A percentile compares a stretch with the other conserved stretches of the same genome.
Evolutionary conservation across 2,797 vertebrate species (phyloP).

Genomic region (Cottoperca gobio): DNA sequence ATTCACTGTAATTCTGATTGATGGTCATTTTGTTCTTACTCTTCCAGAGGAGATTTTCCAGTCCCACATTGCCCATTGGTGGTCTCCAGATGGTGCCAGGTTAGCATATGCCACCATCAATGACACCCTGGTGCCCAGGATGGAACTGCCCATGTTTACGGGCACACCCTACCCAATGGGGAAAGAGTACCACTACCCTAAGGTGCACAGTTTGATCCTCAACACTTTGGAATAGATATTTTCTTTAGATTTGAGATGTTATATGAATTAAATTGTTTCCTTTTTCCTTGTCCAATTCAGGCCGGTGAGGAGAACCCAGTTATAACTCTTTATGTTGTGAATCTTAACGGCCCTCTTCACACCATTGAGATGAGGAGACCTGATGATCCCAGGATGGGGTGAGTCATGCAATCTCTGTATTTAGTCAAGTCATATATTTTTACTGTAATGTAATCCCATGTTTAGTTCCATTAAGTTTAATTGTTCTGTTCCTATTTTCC

Average conservation of each 20-base stretch:
- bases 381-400: constrained; percentile 95
- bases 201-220: constrained; percentile 81
- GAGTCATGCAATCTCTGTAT: constrained; percentile 39
- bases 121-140: constrained; percentile 92
- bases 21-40: constrained; percentile 2
- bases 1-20: neutral
- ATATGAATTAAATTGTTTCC: neutral
- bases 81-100: constrained; percentile 95
- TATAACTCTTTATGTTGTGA: constrained; percentile 93
- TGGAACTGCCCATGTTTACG: constrained; percentile 96
- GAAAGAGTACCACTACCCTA: constrained; percentile 95
- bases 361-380: constrained; percentile 96
- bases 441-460: constrained; percentile 6
- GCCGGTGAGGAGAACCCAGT: constrained; percentile 96
- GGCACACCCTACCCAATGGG: constrained; percentile 90
- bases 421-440: constrained; percentile 11
- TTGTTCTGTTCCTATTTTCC: constrained; percentile 29
- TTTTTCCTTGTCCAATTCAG: constrained; percentile 70
- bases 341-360: constrained; percentile 95
- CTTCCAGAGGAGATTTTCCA: constrained; percentile 94
- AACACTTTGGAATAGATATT: neutral
- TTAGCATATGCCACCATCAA: constrained; percentile 96
- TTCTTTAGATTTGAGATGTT: neutral
- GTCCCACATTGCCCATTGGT: constrained; percentile 97
- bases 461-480: constrained; percentile 43